phyloP scores from a whole-genome alignment of 2,113 vertebrate species.

The Buteo buteo region DNA sequence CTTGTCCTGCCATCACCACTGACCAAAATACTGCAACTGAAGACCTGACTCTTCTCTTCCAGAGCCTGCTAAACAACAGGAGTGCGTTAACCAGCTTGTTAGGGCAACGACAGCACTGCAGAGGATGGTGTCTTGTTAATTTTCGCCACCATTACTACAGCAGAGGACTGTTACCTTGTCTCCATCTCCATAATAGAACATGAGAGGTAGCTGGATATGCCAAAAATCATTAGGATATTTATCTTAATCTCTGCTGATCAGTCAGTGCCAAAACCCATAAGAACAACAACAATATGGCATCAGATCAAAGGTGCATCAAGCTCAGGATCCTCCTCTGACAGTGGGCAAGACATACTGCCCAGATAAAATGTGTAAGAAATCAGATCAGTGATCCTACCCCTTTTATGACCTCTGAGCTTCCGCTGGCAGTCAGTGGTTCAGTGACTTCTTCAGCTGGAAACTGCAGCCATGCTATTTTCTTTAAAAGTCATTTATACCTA shows the following conservation, averaged over 20 bases:
- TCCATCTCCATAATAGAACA: neutral
- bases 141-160: neutral
- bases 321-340: neutral
- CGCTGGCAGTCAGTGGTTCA: neutral
- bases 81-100: neutral
- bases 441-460: neutral
- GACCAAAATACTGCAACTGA: neutral
- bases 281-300: neutral
- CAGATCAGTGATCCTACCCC: neutral
- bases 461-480: neutral
- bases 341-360: neutral
- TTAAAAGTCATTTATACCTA: neutral
- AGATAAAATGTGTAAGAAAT: neutral
- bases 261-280: neutral
- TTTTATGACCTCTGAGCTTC: neutral
- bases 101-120: neutral
- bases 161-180: neutral
- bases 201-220: neutral
- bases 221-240: neutral
- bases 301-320: neutral
- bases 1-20: neutral
- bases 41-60: neutral
- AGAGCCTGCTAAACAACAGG: neutral
- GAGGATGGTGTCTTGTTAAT: neutral
- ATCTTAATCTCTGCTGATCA: neutral